These are phyloP conservation scores for Monodelphis domestica DNA, from an alignment of 2,797 vertebrate species.

Conservation along the genomic window DNA sequence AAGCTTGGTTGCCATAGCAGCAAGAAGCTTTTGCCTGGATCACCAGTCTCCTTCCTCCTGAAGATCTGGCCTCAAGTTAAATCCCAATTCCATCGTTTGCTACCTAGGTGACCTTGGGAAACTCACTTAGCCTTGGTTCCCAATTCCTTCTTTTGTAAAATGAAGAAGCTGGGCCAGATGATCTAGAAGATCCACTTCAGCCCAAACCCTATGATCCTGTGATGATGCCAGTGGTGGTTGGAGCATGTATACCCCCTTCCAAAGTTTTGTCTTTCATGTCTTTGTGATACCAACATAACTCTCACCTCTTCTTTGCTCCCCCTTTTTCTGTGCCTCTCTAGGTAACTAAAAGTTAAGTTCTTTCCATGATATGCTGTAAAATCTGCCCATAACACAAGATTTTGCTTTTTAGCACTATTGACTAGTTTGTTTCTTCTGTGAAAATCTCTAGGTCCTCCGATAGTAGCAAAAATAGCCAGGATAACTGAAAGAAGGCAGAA, in stretches of 20 bases:
- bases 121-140: conserved; percentile 6
- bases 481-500: neutral
- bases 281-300: neutral
- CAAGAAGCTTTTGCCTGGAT: neutral
- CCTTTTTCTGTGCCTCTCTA: neutral
- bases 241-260: neutral
- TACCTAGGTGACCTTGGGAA: neutral
- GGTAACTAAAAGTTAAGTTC: neutral
- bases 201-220: neutral
- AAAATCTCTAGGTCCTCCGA: neutral
- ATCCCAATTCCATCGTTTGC: neutral
- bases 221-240: neutral
- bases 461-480: neutral
- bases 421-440: neutral
- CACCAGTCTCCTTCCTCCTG: neutral
- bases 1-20: neutral
- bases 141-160: conserved; percentile 1
- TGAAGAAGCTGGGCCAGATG: neutral
- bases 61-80: neutral
- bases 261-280: neutral
- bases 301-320: neutral
- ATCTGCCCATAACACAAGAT: neutral
- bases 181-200: neutral
- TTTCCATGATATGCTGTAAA: neutral
- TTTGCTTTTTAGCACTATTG: neutral